These are phyloP conservation scores for Lepidocyrtinus sp. DNA, from an alignment of 2,888 invertebrate genomes.

Conservation along the genomic window DNA sequence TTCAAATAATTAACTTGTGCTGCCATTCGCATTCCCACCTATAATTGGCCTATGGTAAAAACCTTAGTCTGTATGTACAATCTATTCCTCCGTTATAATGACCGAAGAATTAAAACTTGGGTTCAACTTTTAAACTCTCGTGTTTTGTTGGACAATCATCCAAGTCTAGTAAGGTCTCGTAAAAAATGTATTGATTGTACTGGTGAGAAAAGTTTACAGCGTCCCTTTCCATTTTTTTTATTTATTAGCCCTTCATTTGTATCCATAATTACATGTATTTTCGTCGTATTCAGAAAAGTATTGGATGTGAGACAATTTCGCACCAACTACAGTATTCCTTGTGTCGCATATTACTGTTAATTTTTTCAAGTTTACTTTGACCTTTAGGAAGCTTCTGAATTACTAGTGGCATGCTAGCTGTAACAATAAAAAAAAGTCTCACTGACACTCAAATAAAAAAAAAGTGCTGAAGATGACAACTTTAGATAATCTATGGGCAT, in stretches of 20 bases:
- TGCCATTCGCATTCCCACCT: no score
- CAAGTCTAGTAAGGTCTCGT: neutral
- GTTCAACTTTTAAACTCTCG: conserved; percentile 1
- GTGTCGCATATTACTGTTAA: neutral
- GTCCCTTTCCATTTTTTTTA: conserved; percentile 30
- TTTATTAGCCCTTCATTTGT: conserved; percentile 38
- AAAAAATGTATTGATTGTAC: neutral
- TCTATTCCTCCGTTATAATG: no score
- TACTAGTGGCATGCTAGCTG: neutral
- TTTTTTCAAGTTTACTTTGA: conserved; percentile 18
- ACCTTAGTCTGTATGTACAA: no score
- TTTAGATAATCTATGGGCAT: no score
- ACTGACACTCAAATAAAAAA: no score
- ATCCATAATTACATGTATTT: conserved; percentile 23
- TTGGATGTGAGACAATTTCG: conserved; percentile 47
- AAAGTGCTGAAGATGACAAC: no score
- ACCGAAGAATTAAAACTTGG: neutral
- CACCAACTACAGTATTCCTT: conserved; percentile 26
- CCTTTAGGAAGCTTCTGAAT: conserved; percentile 29
- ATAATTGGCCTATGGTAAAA: neutral
- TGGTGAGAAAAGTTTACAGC: conserved; percentile 17
- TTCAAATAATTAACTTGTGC: conserved; percentile 9
- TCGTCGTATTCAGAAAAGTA: neutral
- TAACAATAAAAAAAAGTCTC: neutral
- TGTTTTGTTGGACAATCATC: no score